These are phyloP conservation scores for Psittacula cyanocephala DNA, from an alignment of 2,113 vertebrate genomes.

Conservation along the genomic window DNA sequence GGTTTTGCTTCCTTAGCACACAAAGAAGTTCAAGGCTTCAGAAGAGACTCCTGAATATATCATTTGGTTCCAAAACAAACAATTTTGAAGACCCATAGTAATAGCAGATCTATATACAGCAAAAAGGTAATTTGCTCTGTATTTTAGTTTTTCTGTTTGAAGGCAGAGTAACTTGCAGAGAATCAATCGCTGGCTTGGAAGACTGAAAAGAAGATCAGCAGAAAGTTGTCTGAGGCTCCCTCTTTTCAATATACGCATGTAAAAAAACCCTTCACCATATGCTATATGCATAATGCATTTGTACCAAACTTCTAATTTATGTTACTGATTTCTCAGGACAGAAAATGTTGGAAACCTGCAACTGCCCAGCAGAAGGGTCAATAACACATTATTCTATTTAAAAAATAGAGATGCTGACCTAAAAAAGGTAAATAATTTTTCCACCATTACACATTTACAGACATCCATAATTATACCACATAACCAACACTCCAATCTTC, in stretches of 20 bases:
- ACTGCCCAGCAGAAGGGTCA: background rate
- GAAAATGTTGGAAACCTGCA: background rate
- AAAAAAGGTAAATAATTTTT: background rate
- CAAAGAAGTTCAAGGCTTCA: background rate
- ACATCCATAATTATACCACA: background rate
- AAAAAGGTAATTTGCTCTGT: background rate
- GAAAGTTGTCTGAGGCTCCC: background rate
- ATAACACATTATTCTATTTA: background rate
- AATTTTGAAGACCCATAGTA: background rate
- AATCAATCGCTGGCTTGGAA: background rate
- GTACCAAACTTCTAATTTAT: background rate
- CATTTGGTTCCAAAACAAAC: background rate
- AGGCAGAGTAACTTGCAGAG: background rate
- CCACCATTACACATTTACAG: background rate
- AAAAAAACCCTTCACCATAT: background rate
- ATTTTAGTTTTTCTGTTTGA: background rate
- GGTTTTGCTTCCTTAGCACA: background rate
- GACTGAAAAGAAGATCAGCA: background rate
- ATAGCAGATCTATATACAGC: background rate
- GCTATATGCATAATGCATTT: background rate
- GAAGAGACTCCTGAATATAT: background rate
- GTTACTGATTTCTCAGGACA: background rate
- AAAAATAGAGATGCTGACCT: background rate
- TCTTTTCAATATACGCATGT: background rate
- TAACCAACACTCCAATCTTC: background rate